These are phyloP conservation scores for Picathartes gymnocephalus DNA, from an alignment of 2,113 vertebrate species.

Conservation along the genomic window DNA sequence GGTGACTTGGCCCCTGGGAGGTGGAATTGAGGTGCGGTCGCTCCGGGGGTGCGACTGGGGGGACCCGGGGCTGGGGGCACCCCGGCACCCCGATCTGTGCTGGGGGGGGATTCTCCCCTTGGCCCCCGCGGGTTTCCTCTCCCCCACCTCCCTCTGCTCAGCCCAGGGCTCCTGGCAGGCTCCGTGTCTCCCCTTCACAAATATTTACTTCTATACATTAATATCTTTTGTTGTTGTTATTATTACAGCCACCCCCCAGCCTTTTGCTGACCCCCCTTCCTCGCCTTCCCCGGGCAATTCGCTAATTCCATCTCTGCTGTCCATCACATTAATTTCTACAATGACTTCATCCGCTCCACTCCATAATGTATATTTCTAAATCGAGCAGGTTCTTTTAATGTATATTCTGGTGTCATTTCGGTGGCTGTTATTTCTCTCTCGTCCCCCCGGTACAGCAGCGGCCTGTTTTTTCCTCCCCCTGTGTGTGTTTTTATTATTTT, in stretches of 20 bases:
- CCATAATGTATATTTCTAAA: constrained; percentile 69
- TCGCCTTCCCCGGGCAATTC: neutral
- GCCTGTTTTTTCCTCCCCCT: constrained; percentile 82
- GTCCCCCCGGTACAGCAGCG: constrained; percentile 74
- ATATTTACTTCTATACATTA: constrained; percentile 35
- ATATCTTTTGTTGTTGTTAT: neutral
- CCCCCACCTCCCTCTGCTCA: neutral
- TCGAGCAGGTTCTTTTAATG: constrained; percentile 59
- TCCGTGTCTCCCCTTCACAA: neutral
- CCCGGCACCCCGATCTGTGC: neutral
- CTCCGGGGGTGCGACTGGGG: neutral
- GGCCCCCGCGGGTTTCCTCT: neutral
- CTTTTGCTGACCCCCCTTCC: neutral
- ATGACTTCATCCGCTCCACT: constrained; percentile 58
- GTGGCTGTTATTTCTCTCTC: constrained; percentile 72
- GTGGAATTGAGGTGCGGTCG: neutral
- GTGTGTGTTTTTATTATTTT: constrained; percentile 83
- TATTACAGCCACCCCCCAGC: neutral
- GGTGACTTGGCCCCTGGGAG: neutral
- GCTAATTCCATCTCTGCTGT: constrained; percentile 31
- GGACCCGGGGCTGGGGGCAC: fast-evolving
- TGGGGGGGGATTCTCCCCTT: neutral
- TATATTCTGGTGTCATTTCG: constrained; percentile 71
- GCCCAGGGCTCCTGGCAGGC: neutral
- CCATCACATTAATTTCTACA: constrained; percentile 62